phyloP scores from a whole-genome alignment of 2,797 vertebrate genomes.

The Salmo trutta region DNA sequence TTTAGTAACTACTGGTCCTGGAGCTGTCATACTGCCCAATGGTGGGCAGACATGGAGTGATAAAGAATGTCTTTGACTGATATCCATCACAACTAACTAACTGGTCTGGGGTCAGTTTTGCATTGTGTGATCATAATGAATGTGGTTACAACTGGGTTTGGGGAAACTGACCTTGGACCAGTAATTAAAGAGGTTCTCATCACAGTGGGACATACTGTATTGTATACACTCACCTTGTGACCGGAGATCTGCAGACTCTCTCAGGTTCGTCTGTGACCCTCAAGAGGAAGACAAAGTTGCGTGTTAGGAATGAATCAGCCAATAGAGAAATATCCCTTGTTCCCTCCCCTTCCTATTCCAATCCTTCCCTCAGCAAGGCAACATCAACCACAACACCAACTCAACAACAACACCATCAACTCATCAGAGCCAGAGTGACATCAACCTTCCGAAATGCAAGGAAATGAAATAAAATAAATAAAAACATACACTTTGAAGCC shows the following conservation, averaged over 20 bases:
- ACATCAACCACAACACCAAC: conserved; percentile 33
- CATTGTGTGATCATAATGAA: no score
- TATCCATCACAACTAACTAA: no score
- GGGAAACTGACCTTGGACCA: no score
- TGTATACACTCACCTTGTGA: conserved; percentile 86
- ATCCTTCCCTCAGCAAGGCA: conserved; percentile 28
- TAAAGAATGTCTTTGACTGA: background rate
- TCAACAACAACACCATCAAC: conserved; percentile 13
- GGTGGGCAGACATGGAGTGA: background rate
- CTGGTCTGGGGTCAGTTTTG: no score
- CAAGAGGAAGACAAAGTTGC: conserved; percentile 74
- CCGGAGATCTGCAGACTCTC: conserved; percentile 97
- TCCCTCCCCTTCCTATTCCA: conserved; percentile 7
- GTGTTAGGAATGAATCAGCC: conserved; percentile 69
- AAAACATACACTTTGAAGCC: conserved; percentile 6
- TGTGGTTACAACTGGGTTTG: no score
- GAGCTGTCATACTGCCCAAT: background rate
- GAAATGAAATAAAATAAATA: conserved; percentile 4
- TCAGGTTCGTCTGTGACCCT: conserved; percentile 99
- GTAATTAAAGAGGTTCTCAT: background rate
- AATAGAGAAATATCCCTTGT: background rate
- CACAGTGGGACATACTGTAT: background rate
- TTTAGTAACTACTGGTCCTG: conserved; percentile 39
- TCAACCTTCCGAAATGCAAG: conserved; percentile 1
- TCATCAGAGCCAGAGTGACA: conserved; percentile 35